A percentile compares a stretch with the other conserved stretches of the same genome.
Conservation (phyloP, 2,888 invertebrate species). For the Stenodera caucasica region DNA sequence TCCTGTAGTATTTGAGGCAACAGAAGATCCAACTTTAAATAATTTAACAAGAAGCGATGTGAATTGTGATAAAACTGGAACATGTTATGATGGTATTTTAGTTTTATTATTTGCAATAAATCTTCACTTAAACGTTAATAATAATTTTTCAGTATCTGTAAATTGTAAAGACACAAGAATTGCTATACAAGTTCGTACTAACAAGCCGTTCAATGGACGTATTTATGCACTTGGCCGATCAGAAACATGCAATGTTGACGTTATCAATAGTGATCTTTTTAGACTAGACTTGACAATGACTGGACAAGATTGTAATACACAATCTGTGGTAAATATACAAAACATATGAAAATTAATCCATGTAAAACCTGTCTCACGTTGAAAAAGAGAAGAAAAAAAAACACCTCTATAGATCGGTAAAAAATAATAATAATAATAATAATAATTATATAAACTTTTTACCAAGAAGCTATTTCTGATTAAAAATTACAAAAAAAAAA, state of each 20-base stretch:
- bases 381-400: too few species aligned
- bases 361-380: too few species aligned
- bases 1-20: constrained; percentile 76
- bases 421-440: too few species aligned
- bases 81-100: constrained; percentile 85
- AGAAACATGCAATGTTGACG: constrained; percentile 94
- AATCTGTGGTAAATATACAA: constrained; percentile 82
- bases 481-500: too few species aligned
- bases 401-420: too few species aligned
- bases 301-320: constrained; percentile 94
- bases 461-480: too few species aligned
- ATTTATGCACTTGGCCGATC: constrained; percentile 92
- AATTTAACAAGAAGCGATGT: constrained; percentile 77
- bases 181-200: constrained; percentile 89
- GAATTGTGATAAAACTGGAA: constrained; percentile 93
- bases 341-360: not conserved
- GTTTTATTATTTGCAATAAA: too few species aligned
- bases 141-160: constrained; percentile 72
- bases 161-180: constrained; percentile 94
- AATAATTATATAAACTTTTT: too few species aligned
- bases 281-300: constrained; percentile 89
- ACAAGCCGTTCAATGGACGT: constrained; percentile 92
- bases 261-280: constrained; percentile 90
- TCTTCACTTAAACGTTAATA: not conserved
- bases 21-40: constrained; percentile 72